These are phyloP conservation scores for Echiichthys vipera DNA, from an alignment of 2,797 vertebrate species.

Conservation along the genomic window DNA sequence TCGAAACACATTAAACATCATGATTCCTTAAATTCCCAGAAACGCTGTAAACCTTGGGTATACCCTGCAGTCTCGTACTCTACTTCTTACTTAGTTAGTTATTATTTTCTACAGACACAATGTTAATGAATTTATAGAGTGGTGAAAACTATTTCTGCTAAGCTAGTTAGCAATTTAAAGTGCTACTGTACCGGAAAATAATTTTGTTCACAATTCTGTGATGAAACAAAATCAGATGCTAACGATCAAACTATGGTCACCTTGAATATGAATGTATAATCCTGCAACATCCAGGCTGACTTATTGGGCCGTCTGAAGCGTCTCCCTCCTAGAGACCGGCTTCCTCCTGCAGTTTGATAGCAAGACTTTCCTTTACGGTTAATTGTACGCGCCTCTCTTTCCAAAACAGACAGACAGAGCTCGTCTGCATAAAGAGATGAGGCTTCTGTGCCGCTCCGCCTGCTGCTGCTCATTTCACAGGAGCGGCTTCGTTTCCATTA, in stretches of 20 bases:
- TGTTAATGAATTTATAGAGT: not conserved
- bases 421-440: not conserved
- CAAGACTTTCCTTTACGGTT: not conserved
- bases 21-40: too few species aligned
- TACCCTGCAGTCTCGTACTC: too few species aligned
- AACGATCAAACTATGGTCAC: conserved; percentile 4
- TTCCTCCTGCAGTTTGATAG: conserved; percentile 11
- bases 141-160: not conserved
- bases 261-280: conserved; percentile 11
- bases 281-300: conserved; percentile 11
- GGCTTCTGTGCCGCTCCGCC: not conserved
- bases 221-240: not conserved
- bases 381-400: not conserved
- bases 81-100: too few species aligned
- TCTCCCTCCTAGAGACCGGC: conserved; percentile 19
- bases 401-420: not conserved
- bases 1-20: too few species aligned
- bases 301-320: conserved; percentile 31
- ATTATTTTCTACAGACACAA: not conserved
- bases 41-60: too few species aligned
- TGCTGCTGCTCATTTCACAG: conserved; percentile 5
- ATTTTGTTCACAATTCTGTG: not conserved
- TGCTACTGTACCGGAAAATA: not conserved
- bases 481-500: conserved; percentile 38
- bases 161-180: not conserved